Percentiles rank a stretch among this genome's conserved stretches.
phyloP scores from a whole-genome alignment of 2,797 vertebrate genomes.

The Nasua narica region DNA sequence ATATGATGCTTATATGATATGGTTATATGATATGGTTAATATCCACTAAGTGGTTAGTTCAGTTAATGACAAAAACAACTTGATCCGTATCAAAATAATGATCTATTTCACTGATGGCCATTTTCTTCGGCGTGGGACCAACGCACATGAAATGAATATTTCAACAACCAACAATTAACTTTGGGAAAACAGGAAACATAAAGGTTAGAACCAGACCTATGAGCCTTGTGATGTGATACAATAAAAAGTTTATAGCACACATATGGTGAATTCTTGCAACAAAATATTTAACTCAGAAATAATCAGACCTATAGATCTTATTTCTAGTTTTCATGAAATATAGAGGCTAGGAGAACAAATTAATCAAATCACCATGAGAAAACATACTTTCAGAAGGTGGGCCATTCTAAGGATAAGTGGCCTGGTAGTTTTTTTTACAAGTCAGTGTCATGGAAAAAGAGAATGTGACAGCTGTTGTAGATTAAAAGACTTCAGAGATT shows the following conservation, averaged over 20 bases:
- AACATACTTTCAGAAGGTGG: conserved; percentile 5
- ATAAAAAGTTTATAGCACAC: not conserved
- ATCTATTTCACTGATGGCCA: not conserved
- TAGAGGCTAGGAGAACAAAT: not conserved
- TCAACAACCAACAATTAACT: conserved; percentile 3
- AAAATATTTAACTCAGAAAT: conserved; percentile 15
- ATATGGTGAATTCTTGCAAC: not conserved
- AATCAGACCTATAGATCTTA: not conserved
- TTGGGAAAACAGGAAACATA: not conserved
- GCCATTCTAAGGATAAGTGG: not conserved
- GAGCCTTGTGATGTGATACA: not conserved
- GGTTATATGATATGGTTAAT: not conserved
- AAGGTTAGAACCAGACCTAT: not conserved
- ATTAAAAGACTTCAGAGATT: conserved; percentile 5
- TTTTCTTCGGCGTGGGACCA: not conserved
- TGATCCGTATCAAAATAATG: not conserved
- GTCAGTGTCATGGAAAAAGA: not conserved
- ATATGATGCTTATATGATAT: not conserved
- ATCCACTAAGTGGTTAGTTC: not conserved
- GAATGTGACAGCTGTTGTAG: not conserved
- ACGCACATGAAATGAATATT: not conserved
- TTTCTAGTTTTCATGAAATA: conserved; percentile 32
- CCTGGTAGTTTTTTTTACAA: not conserved
- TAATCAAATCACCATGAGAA: not conserved
- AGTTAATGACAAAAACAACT: conserved; percentile 30